These are phyloP conservation scores for Ormia ochracea DNA, from an alignment of 2,888 invertebrate species.

Conservation along the genomic window DNA sequence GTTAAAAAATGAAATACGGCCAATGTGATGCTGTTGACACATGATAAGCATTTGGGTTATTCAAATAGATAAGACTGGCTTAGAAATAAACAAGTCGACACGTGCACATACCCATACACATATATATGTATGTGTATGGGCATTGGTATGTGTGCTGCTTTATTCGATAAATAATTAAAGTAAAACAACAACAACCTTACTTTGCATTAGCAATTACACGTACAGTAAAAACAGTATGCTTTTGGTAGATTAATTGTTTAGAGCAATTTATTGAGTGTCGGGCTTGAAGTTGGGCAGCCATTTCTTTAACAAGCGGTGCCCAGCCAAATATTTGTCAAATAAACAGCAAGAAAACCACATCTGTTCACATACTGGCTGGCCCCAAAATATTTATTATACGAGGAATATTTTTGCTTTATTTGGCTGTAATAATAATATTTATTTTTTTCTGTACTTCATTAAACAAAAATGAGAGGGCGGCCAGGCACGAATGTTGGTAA, in stretches of 20 bases:
- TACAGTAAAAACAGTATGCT: not conserved
- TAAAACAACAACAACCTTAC: not conserved
- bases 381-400: not conserved
- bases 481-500: not conserved
- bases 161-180: not conserved
- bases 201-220: not conserved
- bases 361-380: not conserved
- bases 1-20: not conserved
- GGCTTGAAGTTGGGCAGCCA: not conserved
- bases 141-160: too few species aligned
- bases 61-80: conserved; percentile 14
- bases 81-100: not conserved
- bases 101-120: not conserved
- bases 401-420: not conserved
- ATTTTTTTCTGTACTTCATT: not conserved
- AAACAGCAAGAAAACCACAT: not conserved
- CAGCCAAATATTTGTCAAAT: conserved; percentile 10
- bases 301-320: not conserved
- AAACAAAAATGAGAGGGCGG: too few species aligned
- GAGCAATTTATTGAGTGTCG: not conserved
- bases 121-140: not conserved
- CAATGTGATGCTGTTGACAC: conserved; percentile 28
- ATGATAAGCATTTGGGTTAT: conserved; percentile 29
- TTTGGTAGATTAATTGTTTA: not conserved
- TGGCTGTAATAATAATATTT: not conserved